Conservation (phyloP, 2,888 invertebrate species). For the Clivina fossor region DNA sequence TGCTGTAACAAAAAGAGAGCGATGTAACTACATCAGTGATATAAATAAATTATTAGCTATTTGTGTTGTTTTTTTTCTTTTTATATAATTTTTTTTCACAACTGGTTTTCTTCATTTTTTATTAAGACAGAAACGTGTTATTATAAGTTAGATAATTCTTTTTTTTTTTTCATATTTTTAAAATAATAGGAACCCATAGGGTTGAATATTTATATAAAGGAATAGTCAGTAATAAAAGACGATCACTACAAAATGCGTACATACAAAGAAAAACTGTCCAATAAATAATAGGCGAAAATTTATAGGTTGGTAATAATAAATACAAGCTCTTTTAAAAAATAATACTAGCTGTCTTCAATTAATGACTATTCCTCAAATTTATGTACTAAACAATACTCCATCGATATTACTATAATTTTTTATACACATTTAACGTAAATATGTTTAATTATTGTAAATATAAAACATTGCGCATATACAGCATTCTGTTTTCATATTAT, state of each 20-base stretch:
- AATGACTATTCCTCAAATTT: too few species aligned
- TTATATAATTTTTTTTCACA: conserved; percentile 11
- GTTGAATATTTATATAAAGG: background rate
- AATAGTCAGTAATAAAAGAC: too few species aligned
- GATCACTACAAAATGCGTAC: too few species aligned
- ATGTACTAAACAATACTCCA: conserved; percentile 16
- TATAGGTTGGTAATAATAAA: too few species aligned
- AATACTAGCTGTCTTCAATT: too few species aligned
- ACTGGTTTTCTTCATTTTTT: conserved; percentile 9
- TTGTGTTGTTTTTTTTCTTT: conserved; percentile 9
- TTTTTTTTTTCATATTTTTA: conserved; percentile 15
- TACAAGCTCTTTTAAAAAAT: too few species aligned
- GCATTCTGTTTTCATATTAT: conserved; percentile 5
- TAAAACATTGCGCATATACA: conserved; percentile 24
- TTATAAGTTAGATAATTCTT: conserved; percentile 8
- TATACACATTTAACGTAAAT: conserved; percentile 28
- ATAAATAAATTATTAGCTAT: conserved; percentile 33
- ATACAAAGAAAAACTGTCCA: too few species aligned
- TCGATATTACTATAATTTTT: conserved; percentile 11
- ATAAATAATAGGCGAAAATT: too few species aligned
- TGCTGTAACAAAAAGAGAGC: conserved; percentile 32
- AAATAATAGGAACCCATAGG: conserved; percentile 18
- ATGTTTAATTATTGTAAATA: conserved; percentile 22
- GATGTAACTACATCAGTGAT: conserved; percentile 18
- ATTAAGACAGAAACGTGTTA: conserved; percentile 11